Conservation (phyloP, 2,113 vertebrate genomes). For the Callionymus lyra region DNA sequence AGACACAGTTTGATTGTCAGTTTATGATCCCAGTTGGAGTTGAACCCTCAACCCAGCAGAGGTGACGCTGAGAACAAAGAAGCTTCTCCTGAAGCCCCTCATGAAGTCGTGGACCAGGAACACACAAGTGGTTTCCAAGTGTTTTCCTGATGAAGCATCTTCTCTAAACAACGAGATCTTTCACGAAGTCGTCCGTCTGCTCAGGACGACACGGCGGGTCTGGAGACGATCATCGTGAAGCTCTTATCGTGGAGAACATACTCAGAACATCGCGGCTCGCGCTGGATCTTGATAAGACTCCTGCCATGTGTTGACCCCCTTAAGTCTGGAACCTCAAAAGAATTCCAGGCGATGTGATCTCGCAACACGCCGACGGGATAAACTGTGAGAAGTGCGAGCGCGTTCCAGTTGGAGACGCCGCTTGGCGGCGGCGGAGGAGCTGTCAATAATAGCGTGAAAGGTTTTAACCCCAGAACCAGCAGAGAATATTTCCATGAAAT, state of each 20-base stretch:
- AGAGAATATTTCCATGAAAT: conserved; percentile 48
- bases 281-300: conserved; percentile 44
- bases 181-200: conserved; percentile 61
- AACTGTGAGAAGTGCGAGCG: conserved; percentile 20
- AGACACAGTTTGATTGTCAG: too few species aligned
- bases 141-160: conserved; percentile 46
- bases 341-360: conserved; percentile 31
- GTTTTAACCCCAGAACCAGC: conserved; percentile 35
- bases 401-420: conserved; percentile 19
- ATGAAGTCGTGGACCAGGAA: too few species aligned
- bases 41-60: too few species aligned
- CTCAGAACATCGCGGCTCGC: conserved; percentile 34
- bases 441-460: conserved; percentile 50
- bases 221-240: conserved; percentile 55
- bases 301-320: conserved; percentile 6
- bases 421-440: conserved; percentile 32
- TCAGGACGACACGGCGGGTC: conserved; percentile 46
- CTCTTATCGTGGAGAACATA: conserved; percentile 54
- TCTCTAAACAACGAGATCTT: conserved; percentile 56
- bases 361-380: conserved; percentile 22
- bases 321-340: conserved; percentile 48
- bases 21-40: too few species aligned
- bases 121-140: too few species aligned
- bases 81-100: too few species aligned
- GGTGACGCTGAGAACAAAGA: too few species aligned